Conservation (phyloP, 2,113 vertebrate species). For the Nematolebias whitei region DNA sequence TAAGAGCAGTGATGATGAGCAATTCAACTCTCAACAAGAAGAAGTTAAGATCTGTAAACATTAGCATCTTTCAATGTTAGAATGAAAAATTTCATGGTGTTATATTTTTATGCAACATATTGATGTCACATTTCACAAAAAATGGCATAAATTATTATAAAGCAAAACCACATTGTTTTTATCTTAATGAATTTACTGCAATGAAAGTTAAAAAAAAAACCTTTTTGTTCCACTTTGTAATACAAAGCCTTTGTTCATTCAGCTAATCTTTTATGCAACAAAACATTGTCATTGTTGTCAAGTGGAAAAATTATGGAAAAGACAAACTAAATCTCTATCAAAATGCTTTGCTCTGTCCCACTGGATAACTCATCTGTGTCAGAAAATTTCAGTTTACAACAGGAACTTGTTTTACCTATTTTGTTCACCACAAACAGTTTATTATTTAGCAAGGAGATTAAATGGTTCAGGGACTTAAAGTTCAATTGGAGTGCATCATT, state of each 20-base stretch:
- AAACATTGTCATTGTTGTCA: conserved; percentile 11
- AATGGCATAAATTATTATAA: conserved; percentile 9
- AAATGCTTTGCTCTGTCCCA: conserved; percentile 29
- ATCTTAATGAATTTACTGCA: conserved; percentile 5
- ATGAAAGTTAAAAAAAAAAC: not conserved
- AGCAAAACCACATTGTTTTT: not conserved
- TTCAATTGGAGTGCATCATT: not conserved
- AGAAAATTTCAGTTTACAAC: not conserved
- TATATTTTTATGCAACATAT: not conserved
- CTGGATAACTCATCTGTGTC: conserved; percentile 8
- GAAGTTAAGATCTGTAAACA: conserved; percentile 10
- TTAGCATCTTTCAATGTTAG: not conserved
- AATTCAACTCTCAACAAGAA: not conserved
- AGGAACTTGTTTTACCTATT: conserved; percentile 10
- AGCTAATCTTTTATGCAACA: conserved; percentile 53
- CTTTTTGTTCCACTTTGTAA: not conserved
- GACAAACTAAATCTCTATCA: conserved; percentile 13
- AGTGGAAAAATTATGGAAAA: conserved; percentile 32
- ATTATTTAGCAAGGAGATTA: not conserved
- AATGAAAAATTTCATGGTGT: conserved; percentile 1
- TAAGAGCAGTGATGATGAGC: conserved; percentile 39
- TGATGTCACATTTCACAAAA: conserved; percentile 8
- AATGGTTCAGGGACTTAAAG: conserved; percentile 3
- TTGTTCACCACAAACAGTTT: conserved; percentile 12
- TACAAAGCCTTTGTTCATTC: conserved; percentile 21